These are phyloP conservation scores for Melanophora roralis DNA, from an alignment of 2,888 invertebrate genomes.

Conservation along the genomic window DNA sequence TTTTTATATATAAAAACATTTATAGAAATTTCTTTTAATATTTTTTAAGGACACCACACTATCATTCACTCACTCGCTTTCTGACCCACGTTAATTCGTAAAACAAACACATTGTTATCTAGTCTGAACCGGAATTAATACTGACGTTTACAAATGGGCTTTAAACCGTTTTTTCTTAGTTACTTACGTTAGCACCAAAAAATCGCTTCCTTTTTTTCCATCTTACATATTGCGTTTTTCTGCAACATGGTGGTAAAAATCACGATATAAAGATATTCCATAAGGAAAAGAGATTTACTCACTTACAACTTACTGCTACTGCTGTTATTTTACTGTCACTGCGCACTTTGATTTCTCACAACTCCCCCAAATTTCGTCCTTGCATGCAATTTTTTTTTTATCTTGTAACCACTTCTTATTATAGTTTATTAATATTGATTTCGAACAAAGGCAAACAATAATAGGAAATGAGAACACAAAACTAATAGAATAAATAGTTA, in stretches of 20 bases:
- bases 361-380: constrained; percentile 30
- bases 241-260: constrained; percentile 22
- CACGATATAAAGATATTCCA: neutral
- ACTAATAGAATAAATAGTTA: constrained; percentile 13
- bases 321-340: constrained; percentile 39
- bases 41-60: neutral
- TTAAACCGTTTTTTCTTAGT: constrained; percentile 18
- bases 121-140: constrained; percentile 48
- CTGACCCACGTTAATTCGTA: neutral
- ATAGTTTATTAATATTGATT: constrained; percentile 31
- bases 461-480: constrained; percentile 7
- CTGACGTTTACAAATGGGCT: constrained; percentile 27
- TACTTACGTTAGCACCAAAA: constrained; percentile 22
- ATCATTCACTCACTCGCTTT: neutral
- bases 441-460: neutral
- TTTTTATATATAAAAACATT: neutral
- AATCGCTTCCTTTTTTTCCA: neutral
- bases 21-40: neutral
- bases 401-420: neutral
- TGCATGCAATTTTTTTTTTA: neutral
- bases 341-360: constrained; percentile 49
- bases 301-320: neutral
- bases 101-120: constrained; percentile 42
- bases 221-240: constrained; percentile 8
- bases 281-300: constrained; percentile 1